These are phyloP conservation scores for Toxotes jaculatrix DNA, from an alignment of 2,113 vertebrate genomes.

Conservation along the genomic window DNA sequence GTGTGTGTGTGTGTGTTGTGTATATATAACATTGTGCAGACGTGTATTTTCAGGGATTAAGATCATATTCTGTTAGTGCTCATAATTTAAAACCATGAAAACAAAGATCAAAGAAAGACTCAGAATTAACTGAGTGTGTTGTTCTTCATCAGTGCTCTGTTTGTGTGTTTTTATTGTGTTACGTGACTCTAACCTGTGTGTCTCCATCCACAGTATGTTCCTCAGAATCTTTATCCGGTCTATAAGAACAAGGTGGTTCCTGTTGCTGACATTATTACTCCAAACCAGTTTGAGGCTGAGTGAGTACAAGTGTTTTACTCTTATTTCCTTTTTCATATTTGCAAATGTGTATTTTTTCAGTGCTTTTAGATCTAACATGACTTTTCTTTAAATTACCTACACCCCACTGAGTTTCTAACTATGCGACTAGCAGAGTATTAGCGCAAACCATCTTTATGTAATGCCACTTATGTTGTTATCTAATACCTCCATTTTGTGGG, in stretches of 20 bases:
- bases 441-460: conserved; percentile 36
- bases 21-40: neutral
- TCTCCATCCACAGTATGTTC: conserved; percentile 89
- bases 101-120: conserved; percentile 25
- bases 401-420: neutral
- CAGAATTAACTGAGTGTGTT: neutral
- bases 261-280: conserved; percentile 96
- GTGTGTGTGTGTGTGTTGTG: conserved; percentile 35
- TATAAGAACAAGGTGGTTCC: conserved; percentile 96
- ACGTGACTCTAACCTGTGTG: neutral
- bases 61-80: conserved; percentile 15
- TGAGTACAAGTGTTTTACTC: conserved; percentile 82
- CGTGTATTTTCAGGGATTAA: neutral
- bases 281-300: conserved; percentile 99
- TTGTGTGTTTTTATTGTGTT: neutral
- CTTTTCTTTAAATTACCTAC: neutral
- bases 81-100: conserved; percentile 23
- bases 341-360: neutral
- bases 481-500: neutral
- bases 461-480: conserved; percentile 52
- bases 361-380: neutral
- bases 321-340: neutral
- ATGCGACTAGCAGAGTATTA: neutral
- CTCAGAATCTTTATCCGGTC: conserved; percentile 93
- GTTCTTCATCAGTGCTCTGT: neutral